These are phyloP conservation scores for Myiothlypis chrysogaster DNA, from an alignment of 2,797 vertebrate species.

Conservation along the genomic window DNA sequence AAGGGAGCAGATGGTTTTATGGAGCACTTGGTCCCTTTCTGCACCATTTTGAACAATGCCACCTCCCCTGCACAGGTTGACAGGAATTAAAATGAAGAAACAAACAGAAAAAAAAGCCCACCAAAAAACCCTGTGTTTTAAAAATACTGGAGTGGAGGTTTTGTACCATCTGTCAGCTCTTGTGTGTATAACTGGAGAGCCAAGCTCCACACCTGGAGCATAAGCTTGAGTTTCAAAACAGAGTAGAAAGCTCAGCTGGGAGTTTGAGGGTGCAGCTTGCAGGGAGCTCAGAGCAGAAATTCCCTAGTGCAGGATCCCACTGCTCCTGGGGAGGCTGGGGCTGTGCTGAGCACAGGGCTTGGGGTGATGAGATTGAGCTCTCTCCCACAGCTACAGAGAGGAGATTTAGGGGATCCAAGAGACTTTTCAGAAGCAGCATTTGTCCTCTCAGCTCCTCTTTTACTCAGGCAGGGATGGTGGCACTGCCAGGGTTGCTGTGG, in stretches of 20 bases:
- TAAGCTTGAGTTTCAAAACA: neutral
- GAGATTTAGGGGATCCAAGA: neutral
- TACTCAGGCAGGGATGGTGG: accelerated
- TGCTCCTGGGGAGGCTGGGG: accelerated
- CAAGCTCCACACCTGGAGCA: neutral
- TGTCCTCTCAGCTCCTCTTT: neutral
- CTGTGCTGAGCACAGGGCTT: neutral
- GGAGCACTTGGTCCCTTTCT: neutral
- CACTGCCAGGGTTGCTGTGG: neutral
- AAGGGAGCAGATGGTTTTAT: neutral
- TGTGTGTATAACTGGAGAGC: neutral
- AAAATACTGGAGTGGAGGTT: neutral
- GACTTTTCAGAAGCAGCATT: neutral
- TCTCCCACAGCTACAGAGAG: neutral
- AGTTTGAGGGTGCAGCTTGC: neutral
- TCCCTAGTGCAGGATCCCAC: accelerated
- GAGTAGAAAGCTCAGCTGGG: neutral
- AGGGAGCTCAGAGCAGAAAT: neutral
- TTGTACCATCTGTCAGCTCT: neutral
- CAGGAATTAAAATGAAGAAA: neutral
- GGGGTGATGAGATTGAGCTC: neutral
- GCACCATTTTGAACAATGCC: neutral
- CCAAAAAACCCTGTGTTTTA: neutral
- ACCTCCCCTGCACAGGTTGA: neutral
- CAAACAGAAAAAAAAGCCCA: too few relatives aligned